Percentiles rank a stretch among this genome's conserved stretches.
These are phyloP conservation scores for Zosterops pallidus DNA, from an alignment of 2,113 vertebrate species.

Conservation along the genomic window DNA sequence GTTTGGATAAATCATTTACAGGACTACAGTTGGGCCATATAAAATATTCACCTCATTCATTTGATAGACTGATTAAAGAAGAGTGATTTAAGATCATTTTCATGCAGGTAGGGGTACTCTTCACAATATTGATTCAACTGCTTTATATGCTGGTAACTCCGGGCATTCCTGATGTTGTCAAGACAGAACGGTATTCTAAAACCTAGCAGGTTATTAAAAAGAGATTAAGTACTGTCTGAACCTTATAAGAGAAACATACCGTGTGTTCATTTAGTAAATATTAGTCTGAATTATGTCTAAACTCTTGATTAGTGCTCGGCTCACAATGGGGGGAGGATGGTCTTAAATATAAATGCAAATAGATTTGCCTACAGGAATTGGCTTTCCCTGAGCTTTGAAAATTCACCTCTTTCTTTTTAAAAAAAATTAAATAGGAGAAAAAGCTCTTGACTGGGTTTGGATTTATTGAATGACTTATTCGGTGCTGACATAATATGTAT, in stretches of 20 bases:
- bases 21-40: neutral
- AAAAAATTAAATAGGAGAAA: neutral
- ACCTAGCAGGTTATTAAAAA: neutral
- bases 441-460: neutral
- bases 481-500: neutral
- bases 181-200: neutral
- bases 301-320: neutral
- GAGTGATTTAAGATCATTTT: neutral
- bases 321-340: neutral
- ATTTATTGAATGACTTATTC: neutral
- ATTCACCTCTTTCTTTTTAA: accelerated
- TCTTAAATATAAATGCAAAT: neutral
- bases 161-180: neutral
- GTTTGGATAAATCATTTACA: neutral
- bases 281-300: neutral
- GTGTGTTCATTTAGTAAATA: neutral
- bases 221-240: neutral
- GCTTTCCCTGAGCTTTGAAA: neutral
- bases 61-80: neutral
- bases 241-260: neutral
- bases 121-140: neutral
- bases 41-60: neutral
- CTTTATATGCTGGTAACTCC: neutral
- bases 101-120: neutral
- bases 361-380: neutral